Base-by-base conservation (phyloP, 2,797 vertebrate species). In the Sebastes alutus region DNA sequence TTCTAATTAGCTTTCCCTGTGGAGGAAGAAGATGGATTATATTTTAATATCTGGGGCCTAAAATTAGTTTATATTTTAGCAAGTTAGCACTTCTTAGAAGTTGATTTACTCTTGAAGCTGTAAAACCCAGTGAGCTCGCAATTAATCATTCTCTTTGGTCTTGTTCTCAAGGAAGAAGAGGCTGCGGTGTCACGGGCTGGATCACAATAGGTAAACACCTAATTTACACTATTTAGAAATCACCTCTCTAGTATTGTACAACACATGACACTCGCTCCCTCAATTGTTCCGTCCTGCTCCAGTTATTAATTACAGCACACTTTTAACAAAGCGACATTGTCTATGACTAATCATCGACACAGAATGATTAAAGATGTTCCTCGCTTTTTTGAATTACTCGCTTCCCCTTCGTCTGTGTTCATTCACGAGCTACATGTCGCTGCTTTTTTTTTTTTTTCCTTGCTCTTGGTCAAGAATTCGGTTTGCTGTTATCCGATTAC, bases 51-150 rank as follows among this genome's bases (percentile, higher is more conserved):
- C 95, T 95, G 91, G 94, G 94, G 96, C 96, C 96, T 96, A 96
- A 97, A 97, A 97, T 96, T 96, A 96, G 97, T 97, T 97, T 97
- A 92, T 96, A 95, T 97, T 98, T 97, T 95, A 97, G 96, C 97
- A 96, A 97, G 96, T 96, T 96, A 96, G 96, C 97, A 95, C 96
- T 97, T 97, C 96, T 95, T 85, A 96, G 97, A 96, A 95, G 96
- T 94, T 95, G 96, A 96, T 97, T 97, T 97, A 96, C 96, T 97
- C 95, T 95, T 93, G 86, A 95, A 96, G 96, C 97, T 96, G 96
- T 95, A 96, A 96, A 96, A 97, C 93, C 95, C 74, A 73, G 93
- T 94, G 96, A 95, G 96, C 96, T 97, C 78, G 94, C 95, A 95
- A 96, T 97, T 96, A 96, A 96, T 96, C 96, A 96, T 90, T 89